Evolutionary conservation across 1,140 invertebrate genomes (phyloP), one percentile per base, ranked within the genome.

Genomic region (Ceratoteleas bidentatus): DNA sequence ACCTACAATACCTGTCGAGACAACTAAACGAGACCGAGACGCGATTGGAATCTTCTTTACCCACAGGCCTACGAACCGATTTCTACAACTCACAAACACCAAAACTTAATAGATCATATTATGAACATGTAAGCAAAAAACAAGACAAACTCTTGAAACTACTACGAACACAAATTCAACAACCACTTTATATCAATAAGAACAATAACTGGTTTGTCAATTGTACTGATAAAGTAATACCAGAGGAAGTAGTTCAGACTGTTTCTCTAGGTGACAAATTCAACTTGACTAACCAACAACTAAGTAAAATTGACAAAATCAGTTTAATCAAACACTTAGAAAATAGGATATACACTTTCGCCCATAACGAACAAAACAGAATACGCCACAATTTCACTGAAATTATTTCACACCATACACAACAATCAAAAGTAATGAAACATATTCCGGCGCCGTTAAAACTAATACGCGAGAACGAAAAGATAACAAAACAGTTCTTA

Each of bases 221-320:
- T 15, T 15, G 49, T 2, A 43, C 60, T 9, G 15, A 34, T 6
- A 14, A 10, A 7, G 4, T 38, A 8, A 72, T 82, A 9, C 72
- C 79, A 6, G 14, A 52, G 2, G 54, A 76, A 11, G 73, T 82
- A 24, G 13, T 73, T 3, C 34, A 77, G 11, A 36, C 77, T 8
- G 52, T 61, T 9, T 58, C 64, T 11, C 24, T 82, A 9, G 79
- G 66, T 14, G 54, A 61, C 15, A 66, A 76, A 13, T 82, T 76
- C 14, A 74, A 57, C 14, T 50, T 72, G 11, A 62, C 68, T 10
- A 45, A 33, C 10, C 2, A 49, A 6, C 0, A 36, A 8, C 10
- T 43, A 36, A 50, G 36, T 6, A 33, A 38, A 33, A 49, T n/a
- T 10, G 47, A 62, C 33, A 36, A 13, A 10, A 52, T 62, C 36